Base-by-base conservation (phyloP, 2,797 vertebrate genomes). In the Dicrostonyx torquatus region DNA sequence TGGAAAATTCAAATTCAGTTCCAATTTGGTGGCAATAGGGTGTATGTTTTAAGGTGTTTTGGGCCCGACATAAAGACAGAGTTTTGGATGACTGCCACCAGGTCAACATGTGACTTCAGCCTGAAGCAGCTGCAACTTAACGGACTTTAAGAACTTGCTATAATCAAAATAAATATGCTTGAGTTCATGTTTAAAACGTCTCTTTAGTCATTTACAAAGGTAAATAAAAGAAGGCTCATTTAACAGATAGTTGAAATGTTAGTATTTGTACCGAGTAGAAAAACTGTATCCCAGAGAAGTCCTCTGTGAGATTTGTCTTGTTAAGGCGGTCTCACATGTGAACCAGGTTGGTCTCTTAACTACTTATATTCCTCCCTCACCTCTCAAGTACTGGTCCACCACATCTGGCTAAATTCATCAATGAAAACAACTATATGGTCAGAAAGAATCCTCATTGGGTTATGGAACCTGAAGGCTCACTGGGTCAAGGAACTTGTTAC, bases 141-240 rank as follows among this genome's bases (percentile, higher is more conserved):
- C 34, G 53, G 26, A 94, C 77, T 88, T 77, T 73, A 73, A 93
- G 89, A 94, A 73, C 75, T 20, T 88, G 64, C 15, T 34, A 70
- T 82, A 78, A 55, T 55, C 66, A 77, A 93, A 86, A 70, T 77
- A 12, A 92, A 89, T 73, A 91, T 12, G 72, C 58, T 18, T 78
- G 22, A 87, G 58, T 83, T 93, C 24, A 14, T 40, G 4, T 73
- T 62, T 82, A 87, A 93, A 92, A 90, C 29, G 5, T 60, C 29
- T 91, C 34, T 82, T 83, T 79, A 53, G 86, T 87, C 37, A 94
- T 31, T 95, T 92, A 37, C 75, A 84, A 94, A 84, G 34, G 22
- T 75, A 62, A 93, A 80, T 77, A 88, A 85, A 94, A 85, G 60
- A 40, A 82, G 22, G 58, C 26, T 80, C 26, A 88, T 48, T 92